These are phyloP conservation scores for Cepaea nemoralis DNA, from an alignment of 1,140 invertebrate species.

Conservation along the genomic window DNA sequence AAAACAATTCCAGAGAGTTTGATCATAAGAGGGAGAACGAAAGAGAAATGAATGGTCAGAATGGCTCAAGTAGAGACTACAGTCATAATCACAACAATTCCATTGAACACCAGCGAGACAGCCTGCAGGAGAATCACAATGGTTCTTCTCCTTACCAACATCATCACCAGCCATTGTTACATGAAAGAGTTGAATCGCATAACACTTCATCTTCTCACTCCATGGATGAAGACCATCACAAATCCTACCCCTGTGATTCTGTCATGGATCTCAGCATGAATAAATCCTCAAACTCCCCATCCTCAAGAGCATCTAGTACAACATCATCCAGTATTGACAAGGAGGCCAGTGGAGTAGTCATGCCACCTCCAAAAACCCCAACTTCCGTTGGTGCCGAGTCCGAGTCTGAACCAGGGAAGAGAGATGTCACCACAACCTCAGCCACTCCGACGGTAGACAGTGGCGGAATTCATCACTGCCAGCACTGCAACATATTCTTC, in stretches of 20 bases:
- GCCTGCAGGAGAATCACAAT: not conserved
- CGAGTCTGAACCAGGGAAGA: slow-evolving; percentile 41
- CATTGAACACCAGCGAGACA: slow-evolving; percentile 14
- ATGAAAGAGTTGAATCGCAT: slow-evolving; percentile 6
- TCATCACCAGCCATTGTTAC: not conserved
- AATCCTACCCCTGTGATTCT: slow-evolving; percentile 52
- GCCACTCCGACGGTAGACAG: slow-evolving; percentile 60
- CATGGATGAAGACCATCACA: slow-evolving; percentile 22
- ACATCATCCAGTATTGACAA: slow-evolving; percentile 51
- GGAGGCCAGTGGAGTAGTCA: slow-evolving; percentile 7
- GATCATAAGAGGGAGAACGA: slow-evolving; percentile 22
- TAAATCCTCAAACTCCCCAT: slow-evolving; percentile 50
- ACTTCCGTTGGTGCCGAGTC: slow-evolving; percentile 23
- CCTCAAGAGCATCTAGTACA: slow-evolving; percentile 51
- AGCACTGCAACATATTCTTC: slow-evolving; percentile 68
- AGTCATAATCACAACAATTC: not conserved
- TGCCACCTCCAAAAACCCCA: slow-evolving; percentile 24
- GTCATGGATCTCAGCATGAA: slow-evolving; percentile 67
- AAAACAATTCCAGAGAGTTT: not conserved
- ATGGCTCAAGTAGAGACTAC: slow-evolving; percentile 16
- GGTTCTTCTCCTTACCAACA: not conserved
- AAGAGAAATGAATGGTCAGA: not conserved
- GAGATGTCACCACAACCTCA: slow-evolving; percentile 63
- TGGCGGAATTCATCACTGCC: slow-evolving; percentile 63
- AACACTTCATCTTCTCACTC: not conserved